Evolutionary conservation across 2,888 invertebrate genomes (phyloP).

Genomic region (Phalangium opilio): DNA sequence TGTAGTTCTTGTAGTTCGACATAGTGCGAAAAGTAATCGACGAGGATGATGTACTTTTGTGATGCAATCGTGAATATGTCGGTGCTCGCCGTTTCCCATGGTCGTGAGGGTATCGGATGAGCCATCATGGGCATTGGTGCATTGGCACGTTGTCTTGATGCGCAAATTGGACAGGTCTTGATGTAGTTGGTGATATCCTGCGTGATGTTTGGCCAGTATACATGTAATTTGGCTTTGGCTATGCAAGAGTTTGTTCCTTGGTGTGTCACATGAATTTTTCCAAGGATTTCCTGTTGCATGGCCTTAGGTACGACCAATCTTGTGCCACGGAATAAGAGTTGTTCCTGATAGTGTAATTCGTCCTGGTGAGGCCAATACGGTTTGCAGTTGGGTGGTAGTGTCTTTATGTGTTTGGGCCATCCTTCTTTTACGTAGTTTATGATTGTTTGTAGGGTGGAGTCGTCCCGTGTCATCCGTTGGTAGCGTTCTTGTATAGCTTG

Average conservation of each 20-base stretch:
- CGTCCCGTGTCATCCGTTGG: not conserved
- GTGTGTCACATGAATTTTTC: constrained; percentile 2
- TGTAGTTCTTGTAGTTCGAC: too few relatives aligned
- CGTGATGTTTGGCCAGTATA: constrained; percentile 4
- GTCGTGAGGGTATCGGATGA: too few relatives aligned
- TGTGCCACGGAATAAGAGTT: constrained; percentile 4
- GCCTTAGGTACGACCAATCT: not conserved
- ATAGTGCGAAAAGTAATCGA: too few relatives aligned
- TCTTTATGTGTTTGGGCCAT: constrained; percentile 1
- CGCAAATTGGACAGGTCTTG: too few relatives aligned
- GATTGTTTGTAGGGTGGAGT: constrained; percentile 3
- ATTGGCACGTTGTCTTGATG: too few relatives aligned
- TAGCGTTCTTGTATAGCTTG: not conserved
- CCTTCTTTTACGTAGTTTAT: not conserved
- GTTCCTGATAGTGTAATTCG: constrained; percentile 3
- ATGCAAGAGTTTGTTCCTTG: constrained; percentile 4
- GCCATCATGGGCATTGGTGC: too few relatives aligned
- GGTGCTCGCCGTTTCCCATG: too few relatives aligned
- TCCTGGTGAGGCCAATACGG: constrained; percentile 3
- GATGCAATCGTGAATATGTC: too few relatives aligned
- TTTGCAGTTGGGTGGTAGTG: not conserved
- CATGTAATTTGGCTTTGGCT: constrained; percentile 2
- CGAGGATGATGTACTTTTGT: too few relatives aligned
- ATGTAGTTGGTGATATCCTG: not conserved
- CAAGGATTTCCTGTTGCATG: constrained; percentile 2